Evolutionary conservation across 2,888 invertebrate species (phyloP).

Genomic region (Patella pellucida): DNA sequence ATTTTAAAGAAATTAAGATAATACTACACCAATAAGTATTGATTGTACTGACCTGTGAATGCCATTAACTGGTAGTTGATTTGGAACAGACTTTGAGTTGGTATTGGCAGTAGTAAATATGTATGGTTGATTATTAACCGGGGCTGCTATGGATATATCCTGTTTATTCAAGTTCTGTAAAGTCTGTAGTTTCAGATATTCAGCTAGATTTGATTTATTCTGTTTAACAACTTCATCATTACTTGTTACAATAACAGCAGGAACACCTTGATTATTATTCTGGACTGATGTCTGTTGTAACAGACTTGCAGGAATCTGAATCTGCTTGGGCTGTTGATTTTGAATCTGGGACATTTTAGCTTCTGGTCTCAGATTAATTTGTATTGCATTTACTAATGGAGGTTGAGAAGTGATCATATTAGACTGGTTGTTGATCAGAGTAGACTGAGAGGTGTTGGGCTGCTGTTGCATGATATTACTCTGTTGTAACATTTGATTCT

Average conservation of each 20-base stretch:
- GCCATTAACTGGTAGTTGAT: neutral
- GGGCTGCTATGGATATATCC: constrained; percentile 19
- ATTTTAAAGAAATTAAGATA: no score
- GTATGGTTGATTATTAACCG: constrained; percentile 28
- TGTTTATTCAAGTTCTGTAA: neutral
- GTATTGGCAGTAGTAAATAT: constrained; percentile 30
- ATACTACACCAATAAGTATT: no score
- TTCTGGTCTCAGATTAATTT: constrained; percentile 33
- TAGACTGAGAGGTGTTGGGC: constrained; percentile 24
- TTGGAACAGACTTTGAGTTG: neutral
- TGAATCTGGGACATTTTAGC: constrained; percentile 19
- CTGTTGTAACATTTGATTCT: constrained; percentile 43
- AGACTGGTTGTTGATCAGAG: constrained; percentile 23
- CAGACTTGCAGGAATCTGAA: constrained; percentile 50
- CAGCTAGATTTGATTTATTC: constrained; percentile 21
- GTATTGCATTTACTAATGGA: constrained; percentile 35
- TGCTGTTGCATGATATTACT: constrained; percentile 42
- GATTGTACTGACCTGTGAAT: neutral
- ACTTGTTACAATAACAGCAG: constrained; percentile 7
- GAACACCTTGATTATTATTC: constrained; percentile 18
- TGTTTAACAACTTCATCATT: neutral
- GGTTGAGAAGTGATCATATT: constrained; percentile 16
- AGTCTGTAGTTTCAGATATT: constrained; percentile 19
- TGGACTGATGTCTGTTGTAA: constrained; percentile 30
- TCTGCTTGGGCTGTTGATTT: constrained; percentile 37